Base-by-base conservation (phyloP, 1,140 invertebrate genomes). In the Trachymyrmex cornetzi region DNA sequence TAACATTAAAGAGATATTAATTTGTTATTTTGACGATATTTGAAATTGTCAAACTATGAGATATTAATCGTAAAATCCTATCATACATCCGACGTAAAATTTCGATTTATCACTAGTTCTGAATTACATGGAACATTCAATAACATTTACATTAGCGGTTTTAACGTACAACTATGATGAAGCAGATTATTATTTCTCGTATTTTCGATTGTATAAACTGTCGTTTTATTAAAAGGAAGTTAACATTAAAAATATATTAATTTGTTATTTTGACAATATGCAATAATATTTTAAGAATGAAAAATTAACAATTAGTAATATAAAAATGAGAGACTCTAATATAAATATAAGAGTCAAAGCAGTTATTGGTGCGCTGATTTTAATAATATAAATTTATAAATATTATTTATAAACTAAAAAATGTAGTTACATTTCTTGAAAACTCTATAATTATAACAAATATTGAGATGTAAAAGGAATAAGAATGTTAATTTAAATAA, bases 31-130 rank as follows among this genome's bases (percentile, higher is more conserved):
- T 5, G 27, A n/a, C 14, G 14, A 50, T 63, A 75, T 84, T 75
- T 61, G 69, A 61, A 55, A 84, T 84, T 30, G 38, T 55, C 12
- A 55, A 59, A 59, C 24, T 19, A 14, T 82, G 7, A 34, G 19
- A 61, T 38, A 63, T 84, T 84, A 74, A 61, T 69, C 38, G 14
- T 74, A 74, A 84, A 84, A 84, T 84, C 24, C 67, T 61, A 30
- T 61, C 19, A 14, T 59, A 74, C 22, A 63, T 74, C 55, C 24
- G 19, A 11, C 19, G n/a, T 84, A 74, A 74, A 84, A 74, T 61
- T 22, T 22, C 55, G 38, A 74, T 75, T 84, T 84, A 84, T 84
- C 55, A 63, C 38, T 84, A 75, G 48, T 27, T n/a, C 14, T 14
- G 24, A 71, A 71, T 44, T 66, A 71, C 50, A 24, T 55, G 55